Percentiles rank a stretch among this genome's conserved stretches.
These are phyloP conservation scores for Poeciliopsis occidentalis DNA, from an alignment of 2,113 vertebrate genomes.

Conservation along the genomic window DNA sequence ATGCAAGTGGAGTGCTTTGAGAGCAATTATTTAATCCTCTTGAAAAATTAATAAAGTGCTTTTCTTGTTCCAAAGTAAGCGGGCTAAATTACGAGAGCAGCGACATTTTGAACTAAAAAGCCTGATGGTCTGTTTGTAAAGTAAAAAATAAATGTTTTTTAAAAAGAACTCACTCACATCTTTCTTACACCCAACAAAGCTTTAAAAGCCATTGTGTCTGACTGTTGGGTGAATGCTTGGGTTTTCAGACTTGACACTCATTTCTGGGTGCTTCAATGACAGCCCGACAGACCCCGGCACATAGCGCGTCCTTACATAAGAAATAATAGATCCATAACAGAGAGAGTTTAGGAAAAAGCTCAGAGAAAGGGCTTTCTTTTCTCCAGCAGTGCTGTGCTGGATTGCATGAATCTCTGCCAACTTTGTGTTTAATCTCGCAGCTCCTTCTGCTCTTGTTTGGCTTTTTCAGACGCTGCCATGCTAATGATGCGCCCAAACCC, in stretches of 20 bases:
- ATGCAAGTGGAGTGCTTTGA: background rate
- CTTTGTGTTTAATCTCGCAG: slow-evolving; percentile 51
- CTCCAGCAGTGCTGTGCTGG: slow-evolving; percentile 37
- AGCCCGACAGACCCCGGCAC: slow-evolving; percentile 16
- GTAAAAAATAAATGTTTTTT: no score
- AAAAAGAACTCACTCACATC: no score
- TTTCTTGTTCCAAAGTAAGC: no score
- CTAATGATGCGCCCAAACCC: background rate
- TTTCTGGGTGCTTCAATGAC: slow-evolving; percentile 24
- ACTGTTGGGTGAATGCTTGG: no score
- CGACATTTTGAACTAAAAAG: no score
- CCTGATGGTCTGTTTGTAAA: no score
- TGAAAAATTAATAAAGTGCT: no score
- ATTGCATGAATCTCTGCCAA: slow-evolving; percentile 59
- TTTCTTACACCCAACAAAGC: no score
- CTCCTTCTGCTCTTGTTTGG: slow-evolving; percentile 20
- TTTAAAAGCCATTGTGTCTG: no score
- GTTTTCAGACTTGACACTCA: background rate
- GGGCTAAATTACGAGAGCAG: no score
- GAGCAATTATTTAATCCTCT: no score
- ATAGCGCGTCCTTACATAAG: slow-evolving; percentile 55
- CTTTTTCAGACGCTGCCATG: slow-evolving; percentile 31
- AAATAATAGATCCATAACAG: slow-evolving; percentile 43
- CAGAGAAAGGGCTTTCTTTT: slow-evolving; percentile 30
- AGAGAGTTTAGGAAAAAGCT: slow-evolving; percentile 48